Base-by-base conservation (phyloP, 1,140 invertebrate species). In the Nymphalis io region DNA sequence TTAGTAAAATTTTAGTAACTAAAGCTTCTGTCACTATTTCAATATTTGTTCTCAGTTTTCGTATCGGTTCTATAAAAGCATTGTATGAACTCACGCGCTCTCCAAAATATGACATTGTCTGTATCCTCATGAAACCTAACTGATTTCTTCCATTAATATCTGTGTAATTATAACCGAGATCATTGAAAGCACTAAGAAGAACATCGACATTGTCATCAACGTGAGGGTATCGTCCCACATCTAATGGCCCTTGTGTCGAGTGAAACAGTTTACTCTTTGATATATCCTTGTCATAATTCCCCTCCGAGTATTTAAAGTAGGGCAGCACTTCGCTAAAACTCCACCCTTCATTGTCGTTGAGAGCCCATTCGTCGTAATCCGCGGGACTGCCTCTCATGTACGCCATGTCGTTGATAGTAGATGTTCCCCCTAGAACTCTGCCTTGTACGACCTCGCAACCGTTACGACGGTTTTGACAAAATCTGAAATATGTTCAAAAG, bases 391-490 rank as follows among this genome's bases (percentile, higher is more conserved):
- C 96, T 68, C 95, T 92, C 16, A 96, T 91, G 80, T 97, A 96
- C 0, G 96, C 89, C 96, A 98, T 97, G 6, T 95, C 96, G 87
- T 98, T 98, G 18, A 97, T 94, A 0, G 94, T 93, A 0, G 95
- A 95, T 16, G 93, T 94, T 1, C 97, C 97, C 12, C 97, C 97
- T 1, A 96, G 82, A 12, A 94, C 94, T 76, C 94, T 94, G 0
- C 96, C 96, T 60, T 93, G 89, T 10, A 90, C 85, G 5, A 90
- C 77, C 61, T 90, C 86, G 65, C 87, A 90, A 11, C 88, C 88
- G 72, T 68, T 71, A 10, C 12, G 58, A 20, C 81, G 85, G 66
- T 87, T 85, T 62, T 85, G 86, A 67, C 89, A 91, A 68, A 89
- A 89, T 53, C 87, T 91, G 73, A 60, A 88, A 83, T 44, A 58